Percentiles rank a stretch among this genome's conserved stretches.
These are phyloP conservation scores for Achlya flavicornis DNA, from an alignment of 2,888 invertebrate species.

Conservation along the genomic window DNA sequence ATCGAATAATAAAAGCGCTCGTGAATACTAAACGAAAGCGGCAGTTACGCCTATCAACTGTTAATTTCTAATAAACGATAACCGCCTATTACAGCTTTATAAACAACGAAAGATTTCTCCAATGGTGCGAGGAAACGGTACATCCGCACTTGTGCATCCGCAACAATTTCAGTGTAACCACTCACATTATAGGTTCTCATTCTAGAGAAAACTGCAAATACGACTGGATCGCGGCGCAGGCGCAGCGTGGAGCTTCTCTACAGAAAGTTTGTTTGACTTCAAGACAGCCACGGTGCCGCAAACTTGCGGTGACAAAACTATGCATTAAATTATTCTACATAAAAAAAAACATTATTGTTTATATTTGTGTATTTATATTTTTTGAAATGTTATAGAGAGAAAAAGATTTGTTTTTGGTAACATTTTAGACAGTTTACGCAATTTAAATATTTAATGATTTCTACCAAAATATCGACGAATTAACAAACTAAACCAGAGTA, in stretches of 20 bases:
- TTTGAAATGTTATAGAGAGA: too few species aligned
- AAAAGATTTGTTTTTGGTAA: too few species aligned
- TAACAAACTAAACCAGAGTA: background rate
- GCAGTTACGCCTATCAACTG: background rate
- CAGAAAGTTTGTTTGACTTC: conserved; percentile 5
- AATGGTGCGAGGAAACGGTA: background rate
- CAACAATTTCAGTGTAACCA: conserved; percentile 11
- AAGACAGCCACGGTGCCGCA: background rate
- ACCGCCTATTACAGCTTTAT: conserved; percentile 6
- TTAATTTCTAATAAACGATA: conserved; percentile 6
- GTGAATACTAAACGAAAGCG: background rate
- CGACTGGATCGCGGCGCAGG: background rate
- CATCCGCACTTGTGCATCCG: conserved; percentile 2
- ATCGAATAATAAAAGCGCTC: conserved; percentile 11
- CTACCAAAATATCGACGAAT: too few species aligned
- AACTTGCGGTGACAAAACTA: background rate
- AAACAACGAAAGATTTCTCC: conserved; percentile 12
- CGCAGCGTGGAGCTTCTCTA: background rate
- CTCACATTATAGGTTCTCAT: background rate
- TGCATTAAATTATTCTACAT: background rate
- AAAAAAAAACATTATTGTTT: too few species aligned
- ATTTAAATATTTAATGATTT: too few species aligned
- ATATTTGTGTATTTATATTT: too few species aligned
- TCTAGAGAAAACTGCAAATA: conserved; percentile 9
- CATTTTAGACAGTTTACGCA: too few species aligned